These are phyloP conservation scores for Glaucidium brasilianum DNA, from an alignment of 2,113 vertebrate genomes.

Conservation along the genomic window DNA sequence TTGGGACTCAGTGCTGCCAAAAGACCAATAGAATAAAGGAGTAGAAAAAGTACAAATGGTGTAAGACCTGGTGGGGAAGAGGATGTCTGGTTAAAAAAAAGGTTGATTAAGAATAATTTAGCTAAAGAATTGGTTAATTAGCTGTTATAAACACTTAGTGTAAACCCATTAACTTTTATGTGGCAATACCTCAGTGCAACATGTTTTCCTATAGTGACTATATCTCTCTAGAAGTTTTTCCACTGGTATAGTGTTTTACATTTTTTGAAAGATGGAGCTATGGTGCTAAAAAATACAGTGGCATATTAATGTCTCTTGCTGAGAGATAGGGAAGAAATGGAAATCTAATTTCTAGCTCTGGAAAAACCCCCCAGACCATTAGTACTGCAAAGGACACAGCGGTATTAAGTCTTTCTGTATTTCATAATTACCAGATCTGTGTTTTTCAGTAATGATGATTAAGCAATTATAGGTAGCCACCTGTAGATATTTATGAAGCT, in stretches of 20 bases:
- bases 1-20: not conserved
- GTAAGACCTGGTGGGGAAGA: not conserved
- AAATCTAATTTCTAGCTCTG: constrained; percentile 8
- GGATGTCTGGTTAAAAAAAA: not conserved
- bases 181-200: not conserved
- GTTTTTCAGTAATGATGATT: not conserved
- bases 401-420: not conserved
- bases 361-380: not conserved
- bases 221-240: not conserved
- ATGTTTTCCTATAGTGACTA: not conserved
- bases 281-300: not conserved
- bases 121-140: not conserved
- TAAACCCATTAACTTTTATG: not conserved
- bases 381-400: not conserved
- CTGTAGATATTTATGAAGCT: not conserved
- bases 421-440: constrained; percentile 19
- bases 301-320: not conserved
- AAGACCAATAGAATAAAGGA: not conserved
- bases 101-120: not conserved
- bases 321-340: not conserved
- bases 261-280: not conserved
- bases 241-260: not conserved
- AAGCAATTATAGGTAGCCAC: not conserved
- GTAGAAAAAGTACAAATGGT: not conserved
- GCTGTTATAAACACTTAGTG: not conserved